Evolutionary conservation across 2,113 vertebrate genomes (phyloP), one percentile per base, ranked within the genome.

Genomic region (Ageneiosus marmoratus): DNA sequence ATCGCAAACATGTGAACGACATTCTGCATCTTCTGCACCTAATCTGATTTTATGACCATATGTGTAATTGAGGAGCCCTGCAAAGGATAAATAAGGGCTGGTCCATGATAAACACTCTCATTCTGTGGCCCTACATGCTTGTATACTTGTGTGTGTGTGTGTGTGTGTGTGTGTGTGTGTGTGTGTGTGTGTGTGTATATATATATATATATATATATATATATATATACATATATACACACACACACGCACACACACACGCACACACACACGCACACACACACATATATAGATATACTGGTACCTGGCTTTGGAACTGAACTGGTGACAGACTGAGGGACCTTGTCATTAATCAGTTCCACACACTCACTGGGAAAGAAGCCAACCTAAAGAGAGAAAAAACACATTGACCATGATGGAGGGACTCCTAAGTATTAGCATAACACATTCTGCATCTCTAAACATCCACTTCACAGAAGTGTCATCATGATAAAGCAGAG

Each of bases 331-430:
- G 98, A 98, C 90, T 98, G 97, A 53, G 98, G 98, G 86, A 99
- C 95, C 94, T 99, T 99, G 91, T 99, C 97, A 1, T 99, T 99
- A 87, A 99, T 99, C 85, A 99, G 94, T 86, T 99, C 97, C 79
- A 99, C 97, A 78, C 98, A 99, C 89, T 99, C 97, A 37, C 97
- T 98, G 87, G 98, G 97, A 85, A 99, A 99, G 93, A 98, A 98
- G 87, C 98, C 97, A 88, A 99, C 97, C 97, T 99, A 60, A 53
- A 85, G 88, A 22, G 48, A 89, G 51, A 50, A 89, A 72, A 88
- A 88, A 22, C 77, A 65, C 88, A 41, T 82, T 58, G 70, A 20
- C n/a, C 46, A 9, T 77, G 80, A 73, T 12, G 15, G 72, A 74
- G 27, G 46, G 46, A 44, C 72, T 88, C 41, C 88, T 11, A 82